These are phyloP conservation scores for Sisyra terminalis DNA, from an alignment of 2,888 invertebrate genomes.

Conservation along the genomic window DNA sequence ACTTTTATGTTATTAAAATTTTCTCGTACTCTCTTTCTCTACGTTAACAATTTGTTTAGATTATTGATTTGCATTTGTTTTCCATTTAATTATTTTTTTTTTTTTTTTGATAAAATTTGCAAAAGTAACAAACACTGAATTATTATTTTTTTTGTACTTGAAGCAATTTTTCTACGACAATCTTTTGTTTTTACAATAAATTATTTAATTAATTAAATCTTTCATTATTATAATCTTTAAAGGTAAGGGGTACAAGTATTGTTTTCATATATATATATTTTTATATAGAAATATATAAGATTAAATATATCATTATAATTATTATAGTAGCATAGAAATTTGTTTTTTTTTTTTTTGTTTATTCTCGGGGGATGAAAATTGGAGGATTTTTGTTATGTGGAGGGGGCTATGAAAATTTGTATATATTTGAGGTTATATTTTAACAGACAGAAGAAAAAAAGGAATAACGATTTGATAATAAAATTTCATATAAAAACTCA, in stretches of 20 bases:
- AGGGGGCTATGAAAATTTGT: neutral
- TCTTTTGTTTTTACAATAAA: conserved; percentile 3
- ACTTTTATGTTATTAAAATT: no score
- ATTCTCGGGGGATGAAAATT: neutral
- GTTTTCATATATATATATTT: neutral
- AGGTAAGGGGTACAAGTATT: neutral
- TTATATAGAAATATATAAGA: neutral
- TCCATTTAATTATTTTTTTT: conserved; percentile 25
- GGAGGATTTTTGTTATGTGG: no score
- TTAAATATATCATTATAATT: no score
- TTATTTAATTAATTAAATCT: conserved; percentile 13
- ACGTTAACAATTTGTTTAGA: no score
- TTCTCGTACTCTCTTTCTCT: no score
- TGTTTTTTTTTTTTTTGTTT: neutral
- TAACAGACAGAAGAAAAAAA: neutral
- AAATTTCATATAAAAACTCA: neutral
- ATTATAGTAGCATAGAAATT: neutral
- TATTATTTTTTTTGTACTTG: conserved; percentile 40
- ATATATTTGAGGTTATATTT: neutral
- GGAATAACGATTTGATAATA: neutral
- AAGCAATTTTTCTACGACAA: conserved; percentile 34
- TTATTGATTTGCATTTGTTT: no score
- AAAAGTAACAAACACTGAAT: conserved; percentile 43
- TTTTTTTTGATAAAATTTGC: conserved; percentile 48
- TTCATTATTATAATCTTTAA: conserved; percentile 31